phyloP scores from a whole-genome alignment of 2,888 invertebrate genomes.

The Diarsia rubi region DNA sequence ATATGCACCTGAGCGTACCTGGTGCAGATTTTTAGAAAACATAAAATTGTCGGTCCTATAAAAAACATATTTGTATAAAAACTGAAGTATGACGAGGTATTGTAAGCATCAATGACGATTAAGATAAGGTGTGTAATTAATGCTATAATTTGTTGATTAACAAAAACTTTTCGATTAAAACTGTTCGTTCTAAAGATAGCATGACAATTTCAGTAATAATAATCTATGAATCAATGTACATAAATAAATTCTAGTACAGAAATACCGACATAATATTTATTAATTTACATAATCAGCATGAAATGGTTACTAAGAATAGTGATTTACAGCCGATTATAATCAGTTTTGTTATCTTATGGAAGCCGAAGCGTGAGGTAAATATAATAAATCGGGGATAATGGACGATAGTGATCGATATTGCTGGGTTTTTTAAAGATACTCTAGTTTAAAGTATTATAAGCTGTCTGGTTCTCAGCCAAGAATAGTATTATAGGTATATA shows the following conservation, averaged over 20 bases:
- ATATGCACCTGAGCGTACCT: background rate
- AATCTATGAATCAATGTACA: background rate
- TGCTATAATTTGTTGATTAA: conserved; percentile 12
- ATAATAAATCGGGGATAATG: conserved; percentile 53
- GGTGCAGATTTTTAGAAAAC: too few relatives aligned
- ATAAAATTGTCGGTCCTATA: background rate
- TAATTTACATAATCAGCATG: conserved; percentile 19
- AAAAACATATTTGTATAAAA: background rate
- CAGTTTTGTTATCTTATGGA: conserved; percentile 34
- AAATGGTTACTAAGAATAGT: conserved; percentile 15
- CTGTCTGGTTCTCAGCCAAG: conserved; percentile 14
- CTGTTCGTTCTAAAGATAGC: too few relatives aligned
- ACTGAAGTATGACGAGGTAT: background rate
- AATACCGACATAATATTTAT: background rate
- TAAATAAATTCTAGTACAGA: background rate
- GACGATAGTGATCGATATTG: conserved; percentile 36
- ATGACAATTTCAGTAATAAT: too few relatives aligned
- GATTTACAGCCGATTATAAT: conserved; percentile 36
- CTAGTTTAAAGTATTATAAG: conserved; percentile 22
- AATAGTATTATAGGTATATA: conserved; percentile 5
- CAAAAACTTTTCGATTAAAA: conserved; percentile 7
- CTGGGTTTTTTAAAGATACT: conserved; percentile 13
- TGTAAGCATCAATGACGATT: background rate
- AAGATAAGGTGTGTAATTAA: conserved; percentile 10
- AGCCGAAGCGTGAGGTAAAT: conserved; percentile 18